Evolutionary conservation across 2,113 vertebrate genomes (phyloP).

Genomic region (Chamaetylas fuelleborni): DNA sequence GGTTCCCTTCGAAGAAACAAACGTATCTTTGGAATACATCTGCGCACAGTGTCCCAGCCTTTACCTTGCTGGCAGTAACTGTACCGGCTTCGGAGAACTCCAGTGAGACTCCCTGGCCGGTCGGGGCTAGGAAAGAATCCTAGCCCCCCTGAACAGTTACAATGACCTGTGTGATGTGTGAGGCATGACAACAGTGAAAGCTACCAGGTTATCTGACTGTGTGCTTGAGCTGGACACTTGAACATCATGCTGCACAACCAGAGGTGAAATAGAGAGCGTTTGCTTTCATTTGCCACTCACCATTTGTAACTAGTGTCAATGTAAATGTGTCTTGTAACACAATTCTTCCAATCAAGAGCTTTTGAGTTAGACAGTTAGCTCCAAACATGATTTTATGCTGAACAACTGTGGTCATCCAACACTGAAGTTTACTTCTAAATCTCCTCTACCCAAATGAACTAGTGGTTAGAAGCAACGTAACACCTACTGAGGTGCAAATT

Average conservation of each 20-base stretch:
- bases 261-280: neutral
- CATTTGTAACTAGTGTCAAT: neutral
- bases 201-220: neutral
- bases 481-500: neutral
- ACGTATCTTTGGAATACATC: too few species aligned
- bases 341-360: neutral
- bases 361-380: neutral
- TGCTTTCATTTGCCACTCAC: neutral
- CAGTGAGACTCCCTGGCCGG: too few species aligned
- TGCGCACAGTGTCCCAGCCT: too few species aligned
- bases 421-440: neutral
- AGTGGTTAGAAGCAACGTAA: neutral
- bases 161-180: neutral
- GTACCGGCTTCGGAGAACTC: too few species aligned
- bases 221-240: neutral
- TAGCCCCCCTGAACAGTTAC: too few species aligned
- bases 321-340: neutral
- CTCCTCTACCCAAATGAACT: neutral
- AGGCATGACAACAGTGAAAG: neutral
- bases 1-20: too few species aligned
- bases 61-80: too few species aligned
- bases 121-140: too few species aligned
- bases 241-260: neutral
- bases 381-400: neutral
- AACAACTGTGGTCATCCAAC: neutral